Evolutionary conservation across 1,140 invertebrate species (phyloP), one percentile per base, ranked within the genome.

Genomic region (Drosophila truncata): DNA sequence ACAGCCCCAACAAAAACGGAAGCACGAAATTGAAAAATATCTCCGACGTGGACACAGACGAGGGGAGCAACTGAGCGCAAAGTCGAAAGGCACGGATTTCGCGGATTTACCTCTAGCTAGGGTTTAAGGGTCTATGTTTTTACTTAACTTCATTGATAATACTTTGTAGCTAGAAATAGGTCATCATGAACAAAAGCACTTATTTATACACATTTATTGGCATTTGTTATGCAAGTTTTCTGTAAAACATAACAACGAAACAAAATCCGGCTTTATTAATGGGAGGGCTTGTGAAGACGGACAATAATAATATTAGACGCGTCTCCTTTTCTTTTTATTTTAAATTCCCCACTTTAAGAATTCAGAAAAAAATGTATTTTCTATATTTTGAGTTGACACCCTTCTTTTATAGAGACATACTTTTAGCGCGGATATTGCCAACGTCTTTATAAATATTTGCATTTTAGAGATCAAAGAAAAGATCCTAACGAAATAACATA

Each of bases 11-110:
- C 25, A 54, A 54, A 29, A 63, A 55, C 18, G 33, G 33, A 20
- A 70, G 39, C 13, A 60, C 80, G 41, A 91, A 92, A 42, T 73
- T 92, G 16, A 92, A 90, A 54, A 80, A 88, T 23, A 92, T 92
- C 29, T 80, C 88, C 10, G 91, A 92, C 75, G 91, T 87, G 27
- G 91, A 92, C 29, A 92, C 91, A 5, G 91, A 92, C 44, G 91
- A 92, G 65, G 88, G 88, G 42, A 92, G 91, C 73, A 92, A 92
- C 72, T 92, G 47, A 91, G 50, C 16, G 29, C 16, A 8, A 13
- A 23, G 29, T 18, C 31, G 10, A 0, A 27, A 18, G 23, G 18
- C 20, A 57, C 16, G 33, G 33, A 37, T 11, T 23, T 37, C 0
- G 16, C 31, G 8, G 41, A 44, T 41, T 29, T 54, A 44, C 46